Evolutionary conservation across 2,888 invertebrate genomes (phyloP), one percentile per base, ranked within the genome.

Genomic region (Leptinotarsa rubiginosa): DNA sequence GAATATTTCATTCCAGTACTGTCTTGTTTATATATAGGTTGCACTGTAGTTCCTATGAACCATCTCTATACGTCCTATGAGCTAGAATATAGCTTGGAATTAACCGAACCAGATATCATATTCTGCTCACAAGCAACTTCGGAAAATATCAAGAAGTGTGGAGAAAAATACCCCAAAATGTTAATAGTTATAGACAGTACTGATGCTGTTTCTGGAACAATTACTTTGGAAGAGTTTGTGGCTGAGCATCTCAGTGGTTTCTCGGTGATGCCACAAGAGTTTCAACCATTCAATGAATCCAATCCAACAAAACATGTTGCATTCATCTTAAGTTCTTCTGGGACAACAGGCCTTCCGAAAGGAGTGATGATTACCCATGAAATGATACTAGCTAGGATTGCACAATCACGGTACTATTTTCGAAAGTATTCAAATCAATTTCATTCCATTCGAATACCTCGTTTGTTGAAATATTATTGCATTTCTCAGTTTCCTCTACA

Each of bases 281-380:
- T 81, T 66, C 65, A 70, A 69, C 74, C 79, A 13, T 73, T 73
- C 31, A 72, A 76, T n/a, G 75, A 81, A 3, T 75, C 81, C 70
- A 49, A 77, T 18, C 74, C 76, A n/a, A 74, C 79, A 22, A 79
- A 81, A 7, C 31, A 81, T 89, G 79, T 83, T 3, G 83, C 84
- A 3, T 80, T 82, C 50, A 81, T 85, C 47, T 70, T 93, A 73
- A 92, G 91, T 86, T 93, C 93, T 52, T 93, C 93, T 73, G 93
- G 94, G 65, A 94, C 94, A 0, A 91, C 91, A 22, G 94, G 93
- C 0, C 85, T 92, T 81, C 91, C 93, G 0, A 93, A 93, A 86
- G 92, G 92, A 49, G 92, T 93, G 2, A 89, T 90, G 86, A 85
- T 93, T 54, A 91, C 92, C 5, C 92, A 93, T 84, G 86, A 88